Percentiles rank a stretch among this genome's conserved stretches.
Evolutionary conservation across 2,888 invertebrate genomes (phyloP).

Genomic region (Phaonia tiefii): DNA sequence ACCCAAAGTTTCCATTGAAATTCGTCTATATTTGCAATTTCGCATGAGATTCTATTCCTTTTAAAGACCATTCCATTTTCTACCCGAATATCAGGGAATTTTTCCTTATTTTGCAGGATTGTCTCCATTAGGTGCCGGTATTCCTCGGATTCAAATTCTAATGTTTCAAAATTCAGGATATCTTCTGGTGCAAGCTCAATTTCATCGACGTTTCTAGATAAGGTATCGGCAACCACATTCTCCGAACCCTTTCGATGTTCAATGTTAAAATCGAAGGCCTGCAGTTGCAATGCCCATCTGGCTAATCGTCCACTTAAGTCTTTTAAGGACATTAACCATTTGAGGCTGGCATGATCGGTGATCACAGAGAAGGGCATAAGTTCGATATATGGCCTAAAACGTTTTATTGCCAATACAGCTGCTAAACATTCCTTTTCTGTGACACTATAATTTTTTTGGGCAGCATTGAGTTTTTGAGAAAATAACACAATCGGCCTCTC

Average conservation of each 20-base stretch:
- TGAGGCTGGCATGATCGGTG: conserved; percentile 16
- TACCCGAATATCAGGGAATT: conserved; percentile 6
- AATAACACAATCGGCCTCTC: conserved; percentile 50
- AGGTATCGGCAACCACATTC: conserved; percentile 32
- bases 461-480: conserved; percentile 53
- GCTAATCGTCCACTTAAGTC: conserved; percentile 22
- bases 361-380: neutral
- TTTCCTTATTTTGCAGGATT: neutral
- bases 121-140: conserved; percentile 16
- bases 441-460: conserved; percentile 53
- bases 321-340: conserved; percentile 16
- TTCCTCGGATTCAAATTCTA: conserved; percentile 22
- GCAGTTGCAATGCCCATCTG: conserved; percentile 12
- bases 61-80: conserved; percentile 17
- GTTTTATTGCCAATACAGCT: conserved; percentile 53
- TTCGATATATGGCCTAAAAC: conserved; percentile 56
- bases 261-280: conserved; percentile 8
- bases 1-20: conserved; percentile 50
- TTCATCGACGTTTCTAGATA: conserved; percentile 25
- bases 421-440: conserved; percentile 65
- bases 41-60: neutral
- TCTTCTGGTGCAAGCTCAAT: neutral
- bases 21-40: conserved; percentile 34
- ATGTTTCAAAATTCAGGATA: conserved; percentile 31
- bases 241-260: conserved; percentile 23